A percentile compares a stretch with the other conserved stretches of the same genome.
These are phyloP conservation scores for Champsocephalus esox DNA, from an alignment of 2,797 vertebrate genomes.

Conservation along the genomic window DNA sequence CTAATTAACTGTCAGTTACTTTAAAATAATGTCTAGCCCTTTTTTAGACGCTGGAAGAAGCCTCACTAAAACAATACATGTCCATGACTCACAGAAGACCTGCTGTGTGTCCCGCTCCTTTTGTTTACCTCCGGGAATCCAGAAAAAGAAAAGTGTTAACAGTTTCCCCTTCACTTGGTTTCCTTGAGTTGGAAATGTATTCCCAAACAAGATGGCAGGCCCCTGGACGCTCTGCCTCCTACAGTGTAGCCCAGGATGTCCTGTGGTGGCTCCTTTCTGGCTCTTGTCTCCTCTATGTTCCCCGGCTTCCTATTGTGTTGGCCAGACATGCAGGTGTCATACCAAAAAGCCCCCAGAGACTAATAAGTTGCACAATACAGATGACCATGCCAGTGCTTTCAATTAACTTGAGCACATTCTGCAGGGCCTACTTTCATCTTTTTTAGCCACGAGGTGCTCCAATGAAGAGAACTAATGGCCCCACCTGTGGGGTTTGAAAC, in stretches of 20 bases:
- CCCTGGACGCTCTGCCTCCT: constrained; percentile 39
- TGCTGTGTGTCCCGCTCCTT: constrained; percentile 49
- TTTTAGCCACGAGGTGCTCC: constrained; percentile 22
- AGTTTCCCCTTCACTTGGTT: constrained; percentile 50
- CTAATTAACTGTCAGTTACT: constrained; percentile 22
- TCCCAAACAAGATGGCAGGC: constrained; percentile 55
- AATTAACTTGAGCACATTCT: constrained; percentile 27
- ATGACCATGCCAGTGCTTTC: constrained; percentile 11
- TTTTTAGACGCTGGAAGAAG: constrained; percentile 1
- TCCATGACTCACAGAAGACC: constrained; percentile 29
- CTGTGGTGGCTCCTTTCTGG: constrained; percentile 69
- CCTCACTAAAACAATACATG: constrained; percentile 1
- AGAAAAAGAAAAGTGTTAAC: constrained; percentile 47
- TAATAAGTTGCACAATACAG: constrained; percentile 6
- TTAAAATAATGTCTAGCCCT: constrained; percentile 10
- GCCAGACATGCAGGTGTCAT: constrained; percentile 50
- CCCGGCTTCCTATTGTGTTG: constrained; percentile 74
- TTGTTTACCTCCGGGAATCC: constrained; percentile 45
- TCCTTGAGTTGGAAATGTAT: constrained; percentile 37
- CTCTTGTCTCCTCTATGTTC: constrained; percentile 51
- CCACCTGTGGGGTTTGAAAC: constrained; percentile 45
- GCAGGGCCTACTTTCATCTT: constrained; percentile 34
- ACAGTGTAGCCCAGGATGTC: constrained; percentile 79
- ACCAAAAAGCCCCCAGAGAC: constrained; percentile 30
- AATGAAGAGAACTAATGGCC: constrained; percentile 30